Conservation (phyloP, 2,888 invertebrate genomes). For the Epistrophe grossulariae region DNA sequence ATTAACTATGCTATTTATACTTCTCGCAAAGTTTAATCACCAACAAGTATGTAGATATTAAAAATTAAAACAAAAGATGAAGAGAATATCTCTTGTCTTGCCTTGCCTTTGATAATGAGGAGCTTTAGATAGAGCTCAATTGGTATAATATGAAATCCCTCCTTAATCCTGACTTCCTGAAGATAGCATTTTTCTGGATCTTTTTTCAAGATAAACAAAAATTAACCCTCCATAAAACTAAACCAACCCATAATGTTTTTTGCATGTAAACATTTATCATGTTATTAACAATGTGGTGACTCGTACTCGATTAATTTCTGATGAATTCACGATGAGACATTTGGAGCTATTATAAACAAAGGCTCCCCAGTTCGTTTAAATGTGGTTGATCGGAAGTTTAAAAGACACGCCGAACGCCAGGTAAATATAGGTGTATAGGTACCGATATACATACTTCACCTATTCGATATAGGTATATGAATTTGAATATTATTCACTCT, state of each 20-base stretch:
- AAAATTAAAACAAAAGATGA: not conserved
- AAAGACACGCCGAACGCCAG: not conserved
- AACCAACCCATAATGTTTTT: not conserved
- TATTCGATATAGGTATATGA: not conserved
- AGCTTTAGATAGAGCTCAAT: not conserved
- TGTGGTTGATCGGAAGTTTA: constrained; percentile 18
- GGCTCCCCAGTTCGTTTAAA: constrained; percentile 11
- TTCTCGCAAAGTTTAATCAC: not conserved
- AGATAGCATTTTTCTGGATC: not conserved
- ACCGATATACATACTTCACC: no score
- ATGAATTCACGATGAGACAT: constrained; percentile 64
- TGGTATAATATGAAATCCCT: not conserved
- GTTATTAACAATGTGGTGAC: constrained; percentile 38
- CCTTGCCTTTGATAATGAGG: not conserved
- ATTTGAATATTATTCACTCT: not conserved
- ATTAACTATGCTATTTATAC: not conserved
- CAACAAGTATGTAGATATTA: not conserved
- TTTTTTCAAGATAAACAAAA: constrained; percentile 5
- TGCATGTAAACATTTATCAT: constrained; percentile 1
- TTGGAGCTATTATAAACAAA: constrained; percentile 56
- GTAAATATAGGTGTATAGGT: not conserved
- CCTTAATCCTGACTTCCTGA: constrained; percentile 14
- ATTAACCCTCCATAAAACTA: not conserved
- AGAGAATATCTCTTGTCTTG: not conserved
- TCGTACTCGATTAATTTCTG: constrained; percentile 62